Conservation (phyloP, 2,797 vertebrate genomes). For the Protonibea diacanthus region DNA sequence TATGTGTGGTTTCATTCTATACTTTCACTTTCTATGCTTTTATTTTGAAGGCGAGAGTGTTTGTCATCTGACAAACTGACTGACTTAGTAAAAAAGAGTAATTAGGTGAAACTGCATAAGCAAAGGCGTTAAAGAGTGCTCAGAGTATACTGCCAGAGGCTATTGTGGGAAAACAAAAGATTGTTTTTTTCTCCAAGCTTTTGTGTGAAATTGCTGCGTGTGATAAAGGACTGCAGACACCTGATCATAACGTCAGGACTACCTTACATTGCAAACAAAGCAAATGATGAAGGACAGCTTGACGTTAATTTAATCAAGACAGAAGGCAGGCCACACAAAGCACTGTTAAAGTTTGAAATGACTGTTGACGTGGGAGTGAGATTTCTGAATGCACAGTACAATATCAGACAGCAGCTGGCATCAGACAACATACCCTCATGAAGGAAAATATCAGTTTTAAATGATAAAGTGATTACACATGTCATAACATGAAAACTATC, state of each 20-base stretch:
- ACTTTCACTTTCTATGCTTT: constrained; percentile 20
- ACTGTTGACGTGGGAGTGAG: too few relatives aligned
- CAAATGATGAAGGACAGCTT: background rate
- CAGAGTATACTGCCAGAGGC: background rate
- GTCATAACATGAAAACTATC: background rate
- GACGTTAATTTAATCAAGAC: background rate
- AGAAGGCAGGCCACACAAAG: background rate
- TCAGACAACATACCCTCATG: background rate
- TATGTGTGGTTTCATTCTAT: background rate
- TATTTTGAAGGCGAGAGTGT: constrained; percentile 25
- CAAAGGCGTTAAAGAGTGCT: background rate
- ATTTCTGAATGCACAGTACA: too few relatives aligned
- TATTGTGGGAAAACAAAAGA: background rate
- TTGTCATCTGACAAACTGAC: background rate
- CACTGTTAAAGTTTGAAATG: background rate
- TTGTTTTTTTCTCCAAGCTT: background rate
- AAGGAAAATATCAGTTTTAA: background rate
- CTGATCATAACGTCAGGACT: background rate
- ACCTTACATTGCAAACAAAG: background rate
- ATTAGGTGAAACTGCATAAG: background rate
- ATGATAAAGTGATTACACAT: background rate
- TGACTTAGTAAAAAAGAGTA: background rate
- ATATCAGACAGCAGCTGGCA: background rate
- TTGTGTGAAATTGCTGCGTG: background rate
- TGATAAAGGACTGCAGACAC: background rate